These are phyloP conservation scores for Eurystomus gularis DNA, from an alignment of 2,113 vertebrate genomes.

Conservation along the genomic window DNA sequence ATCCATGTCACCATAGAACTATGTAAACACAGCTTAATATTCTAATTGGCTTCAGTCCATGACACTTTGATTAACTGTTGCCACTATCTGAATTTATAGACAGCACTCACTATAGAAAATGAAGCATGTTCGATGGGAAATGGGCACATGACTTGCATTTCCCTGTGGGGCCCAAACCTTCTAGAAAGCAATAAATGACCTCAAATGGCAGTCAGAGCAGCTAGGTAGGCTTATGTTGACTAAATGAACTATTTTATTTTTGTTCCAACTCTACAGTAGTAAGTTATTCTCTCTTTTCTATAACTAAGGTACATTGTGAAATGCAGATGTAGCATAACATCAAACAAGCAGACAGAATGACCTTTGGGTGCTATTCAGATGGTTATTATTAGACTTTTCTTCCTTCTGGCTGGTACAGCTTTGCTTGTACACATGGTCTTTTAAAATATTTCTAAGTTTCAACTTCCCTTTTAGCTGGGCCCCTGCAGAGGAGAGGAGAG, in stretches of 20 bases:
- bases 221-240: not conserved
- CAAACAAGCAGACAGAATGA: not conserved
- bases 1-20: not conserved
- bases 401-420: not conserved
- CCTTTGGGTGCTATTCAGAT: conserved; percentile 37
- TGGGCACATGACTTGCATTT: not conserved
- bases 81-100: not conserved
- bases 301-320: conserved; percentile 8
- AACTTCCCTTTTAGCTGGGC: not conserved
- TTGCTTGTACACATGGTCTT: not conserved
- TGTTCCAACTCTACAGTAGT: not conserved
- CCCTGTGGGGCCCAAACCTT: not conserved
- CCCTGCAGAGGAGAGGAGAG: not conserved
- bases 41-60: not conserved
- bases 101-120: not conserved
- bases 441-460: not conserved
- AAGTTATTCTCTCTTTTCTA: not conserved
- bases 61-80: conserved; percentile 12
- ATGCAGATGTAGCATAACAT: conserved; percentile 44
- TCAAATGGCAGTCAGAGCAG: not conserved
- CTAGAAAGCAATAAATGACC: not conserved
- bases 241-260: conserved; percentile 11
- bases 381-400: conserved; percentile 3
- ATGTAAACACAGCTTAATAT: conserved; percentile 4
- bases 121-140: not conserved